Evolutionary conservation across 2,888 invertebrate species (phyloP), one percentile per base, ranked within the genome.

Genomic region (Scaptomyza reducta): DNA sequence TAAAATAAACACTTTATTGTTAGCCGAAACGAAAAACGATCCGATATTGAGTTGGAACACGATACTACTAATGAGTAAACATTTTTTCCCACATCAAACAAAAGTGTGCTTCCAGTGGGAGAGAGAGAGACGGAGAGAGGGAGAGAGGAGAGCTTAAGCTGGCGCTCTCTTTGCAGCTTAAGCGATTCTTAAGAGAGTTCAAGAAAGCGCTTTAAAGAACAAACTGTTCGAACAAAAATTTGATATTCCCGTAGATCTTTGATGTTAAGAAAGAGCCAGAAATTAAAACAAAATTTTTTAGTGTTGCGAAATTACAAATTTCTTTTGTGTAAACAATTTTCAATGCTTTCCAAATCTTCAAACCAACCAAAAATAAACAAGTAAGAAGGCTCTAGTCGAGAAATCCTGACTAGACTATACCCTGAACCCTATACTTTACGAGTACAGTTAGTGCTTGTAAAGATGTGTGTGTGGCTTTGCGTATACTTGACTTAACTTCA

Each of bases 51-150:
- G 5, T 7, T 18, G 5, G n/a, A 18, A 35, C 44, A 42, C 33
- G 13, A 40, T 25, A 45, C 1, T 27, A 70, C 53, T 70, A 57
- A 63, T 14, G 29, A 31, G 7, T 2, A 22, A 11, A 11, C 0
- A 38, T 9, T 13, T 18, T 25, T 49, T 10, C n/a, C n/a, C n/a
- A 14, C 22, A 11, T 49, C 10, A 14, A 50, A 11, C 50, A 11
- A 50, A 10, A 14, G 6, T 18, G 18, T 18, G n/a, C 3, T 13
- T 11, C 4, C 13, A 4, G n/a, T 5, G 33, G 22, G 22, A 22
- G 22, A 22, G 5, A 22, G 22, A 22, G 22, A 22, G 22, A 22
- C n/a, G 14, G 35, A 35, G 22, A 4, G 13, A 33, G 33, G 3
- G 35, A 35, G 35, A 35, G 35, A 35, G n/a, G 35, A 38, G n/a